phyloP scores from a whole-genome alignment of 2,888 invertebrate genomes.

The Agapostemon virescens region DNA sequence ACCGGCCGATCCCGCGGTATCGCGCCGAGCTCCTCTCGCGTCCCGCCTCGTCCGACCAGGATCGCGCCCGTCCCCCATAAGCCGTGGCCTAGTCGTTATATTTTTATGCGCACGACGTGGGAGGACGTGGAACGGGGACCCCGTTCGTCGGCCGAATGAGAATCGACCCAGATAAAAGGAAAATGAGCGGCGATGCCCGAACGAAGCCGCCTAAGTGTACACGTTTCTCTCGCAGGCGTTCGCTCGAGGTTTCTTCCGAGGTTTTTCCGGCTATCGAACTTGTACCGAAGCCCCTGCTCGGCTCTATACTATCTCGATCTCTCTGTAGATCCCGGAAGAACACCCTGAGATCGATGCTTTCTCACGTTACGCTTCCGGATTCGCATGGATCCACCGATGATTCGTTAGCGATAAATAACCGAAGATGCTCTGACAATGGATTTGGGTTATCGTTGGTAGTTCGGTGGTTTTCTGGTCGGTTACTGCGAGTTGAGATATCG shows the following conservation, averaged over 20 bases:
- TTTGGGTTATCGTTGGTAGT: too few relatives aligned
- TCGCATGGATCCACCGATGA: not conserved
- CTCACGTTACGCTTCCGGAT: not conserved
- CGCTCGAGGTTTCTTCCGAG: not conserved
- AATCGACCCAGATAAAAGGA: conserved; percentile 45
- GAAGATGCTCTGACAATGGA: too few relatives aligned
- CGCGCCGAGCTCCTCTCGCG: conserved; percentile 19
- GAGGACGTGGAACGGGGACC: conserved; percentile 43
- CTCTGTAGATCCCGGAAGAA: not conserved
- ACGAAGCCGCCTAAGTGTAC: conserved; percentile 12
- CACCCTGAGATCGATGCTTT: not conserved
- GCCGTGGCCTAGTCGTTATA: conserved; percentile 66
- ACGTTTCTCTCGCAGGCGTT: not conserved
- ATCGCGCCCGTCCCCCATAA: conserved; percentile 34
- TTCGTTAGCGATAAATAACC: not conserved
- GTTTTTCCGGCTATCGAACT: not conserved
- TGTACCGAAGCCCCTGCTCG: not conserved
- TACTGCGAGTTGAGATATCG: not conserved
- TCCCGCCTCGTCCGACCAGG: conserved; percentile 11
- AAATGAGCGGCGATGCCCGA: conserved; percentile 32
- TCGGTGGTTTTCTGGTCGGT: not conserved
- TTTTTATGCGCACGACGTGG: conserved; percentile 66
- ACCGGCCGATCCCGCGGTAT: conserved; percentile 59
- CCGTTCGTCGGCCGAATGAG: conserved; percentile 46
- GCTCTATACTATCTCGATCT: not conserved